Base-by-base conservation (phyloP, 92 coral and sea anemone genomes). In the Palythoa caribaeorum region DNA sequence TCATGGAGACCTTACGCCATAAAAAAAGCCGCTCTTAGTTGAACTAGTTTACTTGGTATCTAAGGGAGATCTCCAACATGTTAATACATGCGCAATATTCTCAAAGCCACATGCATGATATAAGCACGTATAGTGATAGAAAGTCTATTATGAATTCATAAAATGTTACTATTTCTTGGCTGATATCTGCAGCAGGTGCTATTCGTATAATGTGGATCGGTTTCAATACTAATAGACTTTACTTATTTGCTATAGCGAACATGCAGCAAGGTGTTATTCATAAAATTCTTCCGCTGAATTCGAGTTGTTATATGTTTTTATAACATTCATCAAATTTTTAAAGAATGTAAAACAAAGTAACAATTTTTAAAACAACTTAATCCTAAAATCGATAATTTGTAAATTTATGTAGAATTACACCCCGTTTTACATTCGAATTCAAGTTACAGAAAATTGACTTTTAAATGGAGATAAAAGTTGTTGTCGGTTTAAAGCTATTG, bases 41-140 rank as follows among this genome's bases (percentile, higher is more conserved):
- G 9, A 9, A 15, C 39, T 8, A 44, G 59, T 66, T 81, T 66
- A 81, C 36, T 10, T 81, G 63, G 76, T 81, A 63, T 38, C 86
- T 66, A 66, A n/a, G 86, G 86, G 86, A 63, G 86, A 81, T 81
- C 60, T 44, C 76, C 86, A 44, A 48, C 62, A 81, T 81, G 86
- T 37, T 66, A 81, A 81, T 65, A 47, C 60, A 44, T 44, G 50
- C 50, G 20, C 86, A 65, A 68, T 63, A 6, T 15, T 0, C 20
- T 36, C 17, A 80, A 68, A 38, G 16, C 36, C 73, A 60, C 55
- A 13, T 14, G 59, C 60, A 10, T 19, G 21, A 19, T 6, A 69
- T 40, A 3, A 81, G 47, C 66, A 69, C 47, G 86, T 65, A 66
- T 66, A 81, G 71, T 19, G 52, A 37, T 28, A 20, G 75, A 15